Evolutionary conservation across 35 echinoderm and acorn worm genomes (phyloP).

Genomic region (Lytechinus variegatus): DNA sequence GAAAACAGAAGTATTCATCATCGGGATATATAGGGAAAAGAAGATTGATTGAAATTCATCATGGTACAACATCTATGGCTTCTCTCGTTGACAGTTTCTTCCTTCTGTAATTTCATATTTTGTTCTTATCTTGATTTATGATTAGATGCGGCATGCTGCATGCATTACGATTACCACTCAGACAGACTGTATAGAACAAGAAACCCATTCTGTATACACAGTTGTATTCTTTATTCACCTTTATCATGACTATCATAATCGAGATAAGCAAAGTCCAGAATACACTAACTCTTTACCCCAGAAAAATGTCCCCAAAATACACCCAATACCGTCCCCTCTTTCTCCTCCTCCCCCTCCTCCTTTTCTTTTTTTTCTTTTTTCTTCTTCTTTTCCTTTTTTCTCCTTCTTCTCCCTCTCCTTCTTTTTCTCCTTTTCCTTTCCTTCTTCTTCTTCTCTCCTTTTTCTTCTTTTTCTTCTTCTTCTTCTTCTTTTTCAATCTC

Average conservation of each 20-base stretch:
- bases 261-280: background rate
- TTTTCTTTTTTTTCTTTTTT: background rate
- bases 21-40: background rate
- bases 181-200: background rate
- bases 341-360: too few species aligned
- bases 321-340: background rate
- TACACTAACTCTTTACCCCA: background rate
- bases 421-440: too few species aligned
- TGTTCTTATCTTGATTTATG: background rate
- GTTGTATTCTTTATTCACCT: background rate
- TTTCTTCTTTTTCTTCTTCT: too few species aligned
- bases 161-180: background rate
- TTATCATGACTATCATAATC: background rate
- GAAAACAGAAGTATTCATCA: background rate
- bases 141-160: background rate
- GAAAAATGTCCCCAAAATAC: background rate
- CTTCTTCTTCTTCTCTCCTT: too few species aligned
- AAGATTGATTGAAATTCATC: background rate
- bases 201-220: background rate
- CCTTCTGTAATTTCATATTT: background rate
- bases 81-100: background rate
- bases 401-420: too few species aligned
- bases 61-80: background rate
- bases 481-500: too few species aligned
- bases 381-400: too few species aligned